Conservation (phyloP, 2,888 invertebrate genomes). For the Geophilus truncorum region DNA sequence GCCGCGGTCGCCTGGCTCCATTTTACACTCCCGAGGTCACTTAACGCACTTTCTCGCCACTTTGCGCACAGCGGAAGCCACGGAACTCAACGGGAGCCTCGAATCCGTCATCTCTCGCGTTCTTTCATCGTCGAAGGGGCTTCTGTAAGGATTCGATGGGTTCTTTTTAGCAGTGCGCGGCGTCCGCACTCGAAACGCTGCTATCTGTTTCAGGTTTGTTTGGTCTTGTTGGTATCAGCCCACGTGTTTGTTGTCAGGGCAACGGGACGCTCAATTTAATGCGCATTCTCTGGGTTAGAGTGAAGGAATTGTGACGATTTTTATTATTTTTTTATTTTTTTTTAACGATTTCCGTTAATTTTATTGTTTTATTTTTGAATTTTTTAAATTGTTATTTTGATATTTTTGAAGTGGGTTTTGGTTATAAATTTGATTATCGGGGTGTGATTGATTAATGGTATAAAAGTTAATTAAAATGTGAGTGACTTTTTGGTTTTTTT, state of each 20-base stretch:
- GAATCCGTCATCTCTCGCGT: not conserved
- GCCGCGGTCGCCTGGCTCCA: not conserved
- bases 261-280: not conserved
- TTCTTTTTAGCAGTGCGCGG: not conserved
- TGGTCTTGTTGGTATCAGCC: not conserved
- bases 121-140: not conserved
- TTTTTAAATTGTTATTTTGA: no score
- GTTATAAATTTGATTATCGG: no score
- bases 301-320: not conserved
- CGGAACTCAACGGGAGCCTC: not conserved
- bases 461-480: no score
- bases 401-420: no score
- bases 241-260: not conserved
- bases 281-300: not conserved
- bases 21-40: not conserved
- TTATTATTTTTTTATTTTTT: not conserved
- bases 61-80: not conserved
- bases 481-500: no score
- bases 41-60: not conserved
- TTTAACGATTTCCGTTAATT: not conserved
- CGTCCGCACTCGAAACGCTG: not conserved
- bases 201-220: not conserved
- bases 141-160: not conserved
- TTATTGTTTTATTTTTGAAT: no score
- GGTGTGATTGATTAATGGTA: no score